phyloP scores from a whole-genome alignment of 2,888 invertebrate species.

The Protophormia terraenovae region DNA sequence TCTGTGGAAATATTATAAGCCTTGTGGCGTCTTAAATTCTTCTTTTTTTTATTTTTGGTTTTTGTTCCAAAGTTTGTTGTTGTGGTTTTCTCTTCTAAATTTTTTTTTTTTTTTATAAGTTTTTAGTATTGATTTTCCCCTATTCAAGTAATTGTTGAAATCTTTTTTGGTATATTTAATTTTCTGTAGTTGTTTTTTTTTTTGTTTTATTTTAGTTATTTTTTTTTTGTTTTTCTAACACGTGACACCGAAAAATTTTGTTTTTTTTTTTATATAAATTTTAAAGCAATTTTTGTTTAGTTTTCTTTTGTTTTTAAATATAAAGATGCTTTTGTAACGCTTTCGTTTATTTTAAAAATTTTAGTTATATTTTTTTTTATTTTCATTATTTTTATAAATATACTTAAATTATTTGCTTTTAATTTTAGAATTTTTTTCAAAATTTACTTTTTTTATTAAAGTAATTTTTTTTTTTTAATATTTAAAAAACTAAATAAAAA shows the following conservation, averaged over 20 bases:
- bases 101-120: neutral
- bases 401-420: slow-evolving; percentile 43
- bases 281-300: slow-evolving; percentile 42
- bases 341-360: neutral
- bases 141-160: slow-evolving; percentile 17
- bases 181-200: neutral
- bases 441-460: neutral
- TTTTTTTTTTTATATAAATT: slow-evolving; percentile 14
- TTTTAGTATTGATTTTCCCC: slow-evolving; percentile 15
- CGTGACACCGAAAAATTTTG: slow-evolving; percentile 53
- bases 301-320: neutral
- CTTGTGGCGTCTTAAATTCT: neutral
- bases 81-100: neutral
- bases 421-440: slow-evolving; percentile 53
- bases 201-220: slow-evolving; percentile 4
- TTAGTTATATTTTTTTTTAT: neutral
- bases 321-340: neutral
- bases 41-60: too few species aligned
- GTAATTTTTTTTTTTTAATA: too few species aligned
- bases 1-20: neutral
- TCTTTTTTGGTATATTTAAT: neutral
- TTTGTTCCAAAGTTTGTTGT: neutral
- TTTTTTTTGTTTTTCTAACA: slow-evolving; percentile 47
- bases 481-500: too few species aligned
- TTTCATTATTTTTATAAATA: slow-evolving; percentile 19